Percentiles rank a stretch among this genome's conserved stretches.
These are phyloP conservation scores for Platycheirus rosarum DNA, from an alignment of 2,888 invertebrate genomes.

Conservation along the genomic window DNA sequence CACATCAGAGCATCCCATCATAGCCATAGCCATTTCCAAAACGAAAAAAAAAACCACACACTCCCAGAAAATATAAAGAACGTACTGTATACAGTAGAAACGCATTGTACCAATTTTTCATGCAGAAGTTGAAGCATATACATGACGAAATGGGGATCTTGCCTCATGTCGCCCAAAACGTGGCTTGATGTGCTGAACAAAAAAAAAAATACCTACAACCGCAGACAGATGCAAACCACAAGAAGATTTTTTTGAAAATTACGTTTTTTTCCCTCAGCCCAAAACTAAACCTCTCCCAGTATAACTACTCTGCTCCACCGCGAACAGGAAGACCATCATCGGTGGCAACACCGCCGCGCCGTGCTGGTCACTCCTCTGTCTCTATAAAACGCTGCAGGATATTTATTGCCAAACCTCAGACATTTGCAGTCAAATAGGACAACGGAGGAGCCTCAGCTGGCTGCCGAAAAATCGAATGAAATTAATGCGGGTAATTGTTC, in stretches of 20 bases:
- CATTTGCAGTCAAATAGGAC: slow-evolving; percentile 35
- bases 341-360: slow-evolving; percentile 13
- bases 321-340: slow-evolving; percentile 28
- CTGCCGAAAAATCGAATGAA: slow-evolving; percentile 68
- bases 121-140: slow-evolving; percentile 44
- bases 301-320: slow-evolving; percentile 6
- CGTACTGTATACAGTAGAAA: too few relatives aligned
- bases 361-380: slow-evolving; percentile 18
- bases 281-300: slow-evolving; percentile 23
- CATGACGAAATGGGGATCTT: neutral
- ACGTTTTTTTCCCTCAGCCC: slow-evolving; percentile 33
- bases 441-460: neutral
- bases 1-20: slow-evolving; percentile 36
- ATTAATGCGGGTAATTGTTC: slow-evolving; percentile 74
- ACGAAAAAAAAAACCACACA: neutral
- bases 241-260: slow-evolving; percentile 70
- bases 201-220: slow-evolving; percentile 73
- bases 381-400: slow-evolving; percentile 56
- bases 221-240: slow-evolving; percentile 74
- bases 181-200: slow-evolving; percentile 1
- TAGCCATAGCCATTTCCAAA: neutral
- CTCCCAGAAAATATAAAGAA: neutral
- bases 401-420: slow-evolving; percentile 72
- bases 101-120: slow-evolving; percentile 60
- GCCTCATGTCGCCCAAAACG: neutral